Conservation (phyloP, 2,888 invertebrate species). For the Miltochrista miniata region DNA sequence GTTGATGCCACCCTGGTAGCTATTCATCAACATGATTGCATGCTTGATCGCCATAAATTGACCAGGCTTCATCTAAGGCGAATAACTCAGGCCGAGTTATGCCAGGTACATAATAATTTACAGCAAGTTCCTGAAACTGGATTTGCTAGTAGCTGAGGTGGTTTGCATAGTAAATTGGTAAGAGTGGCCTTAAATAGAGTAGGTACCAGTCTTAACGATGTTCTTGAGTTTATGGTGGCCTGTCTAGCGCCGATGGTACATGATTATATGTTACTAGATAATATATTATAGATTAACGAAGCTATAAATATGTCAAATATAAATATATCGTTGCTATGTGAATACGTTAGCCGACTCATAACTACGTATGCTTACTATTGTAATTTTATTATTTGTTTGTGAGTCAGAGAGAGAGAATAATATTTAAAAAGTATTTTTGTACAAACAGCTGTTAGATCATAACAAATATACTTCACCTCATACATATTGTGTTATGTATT, state of each 20-base stretch:
- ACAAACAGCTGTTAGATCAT: too few relatives aligned
- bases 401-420: too few relatives aligned
- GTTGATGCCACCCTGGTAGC: slow-evolving; percentile 22
- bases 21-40: slow-evolving; percentile 53
- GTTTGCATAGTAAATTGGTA: slow-evolving; percentile 28
- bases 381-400: background rate
- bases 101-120: slow-evolving; percentile 42
- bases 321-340: too few relatives aligned
- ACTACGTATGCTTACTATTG: background rate
- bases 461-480: too few relatives aligned
- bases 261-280: slow-evolving; percentile 9
- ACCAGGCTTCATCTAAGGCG: slow-evolving; percentile 33
- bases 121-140: slow-evolving; percentile 41
- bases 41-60: slow-evolving; percentile 30
- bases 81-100: slow-evolving; percentile 41
- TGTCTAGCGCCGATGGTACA: background rate
- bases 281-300: slow-evolving; percentile 16
- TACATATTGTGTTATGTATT: too few relatives aligned
- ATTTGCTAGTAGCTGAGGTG: slow-evolving; percentile 15
- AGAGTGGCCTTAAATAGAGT: slow-evolving; percentile 17
- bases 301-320: slow-evolving; percentile 11
- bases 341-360: background rate
- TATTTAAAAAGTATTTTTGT: too few relatives aligned
- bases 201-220: slow-evolving; percentile 10
- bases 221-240: slow-evolving; percentile 10